phyloP scores from a whole-genome alignment of 2,113 vertebrate genomes.

The Atlantisia rogersi region DNA sequence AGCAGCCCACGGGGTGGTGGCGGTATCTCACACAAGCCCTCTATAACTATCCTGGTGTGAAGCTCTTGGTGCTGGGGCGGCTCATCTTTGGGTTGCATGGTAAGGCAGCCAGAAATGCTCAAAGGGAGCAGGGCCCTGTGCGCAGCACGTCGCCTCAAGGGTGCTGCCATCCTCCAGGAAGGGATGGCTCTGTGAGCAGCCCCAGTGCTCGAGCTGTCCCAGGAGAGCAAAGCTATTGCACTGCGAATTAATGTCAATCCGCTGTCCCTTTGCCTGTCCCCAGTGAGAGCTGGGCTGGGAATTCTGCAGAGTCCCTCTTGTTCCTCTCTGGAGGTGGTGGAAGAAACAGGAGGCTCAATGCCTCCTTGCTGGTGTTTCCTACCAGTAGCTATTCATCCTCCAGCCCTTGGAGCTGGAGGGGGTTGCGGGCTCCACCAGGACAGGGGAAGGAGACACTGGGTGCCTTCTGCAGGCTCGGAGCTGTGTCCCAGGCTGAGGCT shows the following conservation, averaged over 20 bases:
- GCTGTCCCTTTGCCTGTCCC: neutral
- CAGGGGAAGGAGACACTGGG: fast-evolving
- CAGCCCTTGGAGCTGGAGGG: neutral
- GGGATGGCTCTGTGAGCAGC: neutral
- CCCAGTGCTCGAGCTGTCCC: neutral
- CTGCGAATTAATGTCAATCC: neutral
- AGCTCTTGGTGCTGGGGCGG: neutral
- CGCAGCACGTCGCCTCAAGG: neutral
- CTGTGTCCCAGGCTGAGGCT: neutral
- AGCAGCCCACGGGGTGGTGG: neutral
- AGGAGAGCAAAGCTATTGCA: fast-evolving
- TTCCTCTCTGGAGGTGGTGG: neutral
- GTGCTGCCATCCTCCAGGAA: neutral
- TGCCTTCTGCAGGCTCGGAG: fast-evolving
- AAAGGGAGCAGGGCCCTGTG: fast-evolving
- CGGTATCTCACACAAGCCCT: fast-evolving
- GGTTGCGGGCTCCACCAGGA: neutral
- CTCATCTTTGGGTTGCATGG: neutral
- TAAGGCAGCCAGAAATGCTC: neutral
- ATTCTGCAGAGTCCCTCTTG: no score
- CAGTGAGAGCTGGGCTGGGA: neutral
- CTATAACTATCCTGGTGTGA: neutral
- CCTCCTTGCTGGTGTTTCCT: neutral
- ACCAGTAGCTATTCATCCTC: neutral
- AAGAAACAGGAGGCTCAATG: neutral